phyloP scores from a whole-genome alignment of 2,113 vertebrate genomes.

The Psittacula cyanocephala region DNA sequence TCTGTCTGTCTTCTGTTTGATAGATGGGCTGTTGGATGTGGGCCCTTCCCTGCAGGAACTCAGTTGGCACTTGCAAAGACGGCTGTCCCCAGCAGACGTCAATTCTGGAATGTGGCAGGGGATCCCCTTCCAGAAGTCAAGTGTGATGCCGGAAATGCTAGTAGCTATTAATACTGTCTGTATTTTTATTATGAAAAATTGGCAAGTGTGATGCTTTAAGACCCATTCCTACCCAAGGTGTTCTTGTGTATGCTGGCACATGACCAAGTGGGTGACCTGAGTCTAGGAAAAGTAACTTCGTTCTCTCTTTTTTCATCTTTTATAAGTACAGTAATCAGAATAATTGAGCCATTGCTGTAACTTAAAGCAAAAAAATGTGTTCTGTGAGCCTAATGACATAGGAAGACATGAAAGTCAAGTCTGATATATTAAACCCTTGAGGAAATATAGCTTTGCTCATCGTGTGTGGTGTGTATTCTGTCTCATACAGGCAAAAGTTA shows the following conservation, averaged over 20 bases:
- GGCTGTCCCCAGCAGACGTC: constrained; percentile 37
- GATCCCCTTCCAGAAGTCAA: constrained; percentile 70
- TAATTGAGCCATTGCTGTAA: background rate
- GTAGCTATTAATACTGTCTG: constrained; percentile 61
- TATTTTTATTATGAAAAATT: constrained; percentile 56
- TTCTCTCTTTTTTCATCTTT: background rate
- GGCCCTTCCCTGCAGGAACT: constrained; percentile 37
- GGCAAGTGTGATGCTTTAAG: background rate
- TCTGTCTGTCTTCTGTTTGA: background rate
- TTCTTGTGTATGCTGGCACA: background rate
- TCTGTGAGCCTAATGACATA: background rate
- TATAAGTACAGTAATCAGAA: background rate
- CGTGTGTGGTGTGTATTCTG: background rate
- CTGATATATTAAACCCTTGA: background rate
- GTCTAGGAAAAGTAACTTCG: background rate
- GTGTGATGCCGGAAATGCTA: constrained; percentile 54
- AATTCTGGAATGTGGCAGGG: constrained; percentile 58
- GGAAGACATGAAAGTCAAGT: background rate
- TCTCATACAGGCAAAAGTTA: background rate
- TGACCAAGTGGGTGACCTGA: constrained; percentile 4
- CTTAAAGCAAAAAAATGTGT: background rate
- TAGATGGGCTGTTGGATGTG: constrained; percentile 23
- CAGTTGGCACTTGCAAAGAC: constrained; percentile 9
- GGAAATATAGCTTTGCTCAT: background rate
- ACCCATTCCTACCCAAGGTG: background rate